Percentiles rank a stretch among this genome's conserved stretches.
phyloP scores from a whole-genome alignment of 2,888 invertebrate species.

The Melolontha melolontha region DNA sequence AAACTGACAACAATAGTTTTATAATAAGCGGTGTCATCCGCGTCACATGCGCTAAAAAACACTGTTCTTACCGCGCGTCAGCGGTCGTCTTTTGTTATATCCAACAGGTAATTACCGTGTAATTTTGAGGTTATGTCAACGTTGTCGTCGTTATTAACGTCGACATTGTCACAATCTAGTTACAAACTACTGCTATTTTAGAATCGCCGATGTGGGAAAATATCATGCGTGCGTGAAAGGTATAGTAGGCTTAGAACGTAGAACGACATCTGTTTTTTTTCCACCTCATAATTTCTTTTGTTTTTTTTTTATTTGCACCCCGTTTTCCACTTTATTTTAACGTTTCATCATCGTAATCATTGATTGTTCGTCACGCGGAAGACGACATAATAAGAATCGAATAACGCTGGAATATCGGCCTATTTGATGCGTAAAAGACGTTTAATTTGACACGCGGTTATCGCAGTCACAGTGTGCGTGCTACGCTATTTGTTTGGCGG shows the following conservation, averaged over 20 bases:
- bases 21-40: slow-evolving; percentile 12
- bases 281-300: too few species aligned
- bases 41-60: slow-evolving; percentile 1
- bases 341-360: too few species aligned
- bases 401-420: too few species aligned
- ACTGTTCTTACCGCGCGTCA: slow-evolving; percentile 7
- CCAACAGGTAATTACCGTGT: slow-evolving; percentile 26
- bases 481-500: too few species aligned
- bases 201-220: slow-evolving; percentile 21
- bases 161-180: slow-evolving; percentile 14
- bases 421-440: too few species aligned
- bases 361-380: too few species aligned
- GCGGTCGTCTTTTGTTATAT: slow-evolving; percentile 31
- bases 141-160: slow-evolving; percentile 1
- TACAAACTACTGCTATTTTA: background rate
- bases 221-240: slow-evolving; percentile 26
- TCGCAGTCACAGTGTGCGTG: too few species aligned
- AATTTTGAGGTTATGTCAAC: slow-evolving; percentile 38
- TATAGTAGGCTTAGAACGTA: background rate
- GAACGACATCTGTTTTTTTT: slow-evolving; percentile 18
- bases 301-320: too few species aligned
- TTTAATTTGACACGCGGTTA: too few species aligned
- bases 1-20: slow-evolving; percentile 15
- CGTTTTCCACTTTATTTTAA: too few species aligned
- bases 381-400: too few species aligned